Conservation (phyloP, 2,113 vertebrate species). For the Phrynosoma platyrhinos region DNA sequence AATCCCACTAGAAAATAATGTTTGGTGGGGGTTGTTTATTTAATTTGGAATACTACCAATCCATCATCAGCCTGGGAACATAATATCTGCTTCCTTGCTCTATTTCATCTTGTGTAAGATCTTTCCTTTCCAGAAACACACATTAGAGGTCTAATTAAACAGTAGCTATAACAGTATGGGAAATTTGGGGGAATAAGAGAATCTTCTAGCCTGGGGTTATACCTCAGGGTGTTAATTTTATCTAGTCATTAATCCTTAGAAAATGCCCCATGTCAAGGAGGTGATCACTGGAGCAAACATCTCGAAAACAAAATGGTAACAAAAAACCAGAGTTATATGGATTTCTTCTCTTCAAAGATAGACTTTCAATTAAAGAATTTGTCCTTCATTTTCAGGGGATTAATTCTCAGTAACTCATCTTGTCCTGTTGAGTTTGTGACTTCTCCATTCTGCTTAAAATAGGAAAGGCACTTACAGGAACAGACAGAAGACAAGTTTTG, state of each 20-base stretch:
- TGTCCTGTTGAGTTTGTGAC: background rate
- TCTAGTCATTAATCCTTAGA: slow-evolving; percentile 24
- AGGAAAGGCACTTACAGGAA: background rate
- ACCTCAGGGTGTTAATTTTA: slow-evolving; percentile 30
- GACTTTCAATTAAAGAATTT: slow-evolving; percentile 7
- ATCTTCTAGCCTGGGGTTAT: background rate
- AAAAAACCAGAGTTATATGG: background rate
- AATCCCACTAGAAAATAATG: background rate
- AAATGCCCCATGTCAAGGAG: slow-evolving; percentile 17
- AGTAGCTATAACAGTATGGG: background rate
- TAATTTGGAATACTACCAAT: slow-evolving; percentile 7
- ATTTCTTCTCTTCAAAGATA: slow-evolving; percentile 5
- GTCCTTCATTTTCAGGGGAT: slow-evolving; percentile 1
- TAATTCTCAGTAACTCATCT: background rate
- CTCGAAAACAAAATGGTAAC: background rate
- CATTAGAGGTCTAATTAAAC: slow-evolving; percentile 33
- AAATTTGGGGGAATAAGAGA: slow-evolving; percentile 3
- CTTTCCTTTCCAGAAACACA: background rate
- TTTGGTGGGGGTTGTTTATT: background rate
- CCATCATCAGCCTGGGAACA: background rate
- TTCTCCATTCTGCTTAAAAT: slow-evolving; percentile 8
- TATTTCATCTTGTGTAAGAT: slow-evolving; percentile 2
- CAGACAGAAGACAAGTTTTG: background rate
- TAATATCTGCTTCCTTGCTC: slow-evolving; percentile 10
- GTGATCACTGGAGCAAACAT: background rate